Evolutionary conservation across 2,797 vertebrate genomes (phyloP).

Genomic region (Champsocephalus gunnari): DNA sequence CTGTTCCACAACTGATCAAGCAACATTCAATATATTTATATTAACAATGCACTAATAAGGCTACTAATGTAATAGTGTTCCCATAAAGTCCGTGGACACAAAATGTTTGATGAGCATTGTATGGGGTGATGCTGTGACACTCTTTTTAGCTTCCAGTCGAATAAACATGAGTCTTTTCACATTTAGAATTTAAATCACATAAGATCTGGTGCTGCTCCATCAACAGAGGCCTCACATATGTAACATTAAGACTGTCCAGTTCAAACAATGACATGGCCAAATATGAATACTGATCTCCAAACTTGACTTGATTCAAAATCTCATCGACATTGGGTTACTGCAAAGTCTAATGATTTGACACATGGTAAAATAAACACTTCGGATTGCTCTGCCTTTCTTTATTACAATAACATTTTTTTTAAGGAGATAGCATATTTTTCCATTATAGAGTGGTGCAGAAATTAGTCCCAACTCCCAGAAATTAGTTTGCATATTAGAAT

Average conservation of each 20-base stretch:
- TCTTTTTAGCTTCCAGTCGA: not conserved
- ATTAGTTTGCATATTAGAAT: too few species aligned
- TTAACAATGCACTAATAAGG: constrained; percentile 61
- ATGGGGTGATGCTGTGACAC: constrained; percentile 1
- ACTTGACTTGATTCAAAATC: constrained; percentile 12
- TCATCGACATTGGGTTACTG: constrained; percentile 20
- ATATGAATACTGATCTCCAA: constrained; percentile 7
- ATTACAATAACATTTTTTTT: constrained; percentile 17
- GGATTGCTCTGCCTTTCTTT: constrained; percentile 11
- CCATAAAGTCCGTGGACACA: constrained; percentile 23
- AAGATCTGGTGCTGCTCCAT: not conserved
- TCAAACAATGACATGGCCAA: constrained; percentile 5
- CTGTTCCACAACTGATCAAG: constrained; percentile 44
- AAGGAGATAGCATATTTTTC: not conserved
- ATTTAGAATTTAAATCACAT: constrained; percentile 15
- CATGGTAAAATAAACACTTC: constrained; percentile 12
- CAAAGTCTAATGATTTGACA: constrained; percentile 18
- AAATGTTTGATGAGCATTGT: not conserved
- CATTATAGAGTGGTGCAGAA: not conserved
- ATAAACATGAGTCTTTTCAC: constrained; percentile 4
- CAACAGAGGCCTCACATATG: constrained; percentile 10
- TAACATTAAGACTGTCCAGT: constrained; percentile 28
- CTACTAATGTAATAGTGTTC: constrained; percentile 41
- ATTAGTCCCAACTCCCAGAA: too few species aligned
- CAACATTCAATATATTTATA: constrained; percentile 64